Percentiles rank a stretch among this genome's conserved stretches.
Evolutionary conservation across 2,113 vertebrate species (phyloP).

Genomic region (Syngnathus scovelli): DNA sequence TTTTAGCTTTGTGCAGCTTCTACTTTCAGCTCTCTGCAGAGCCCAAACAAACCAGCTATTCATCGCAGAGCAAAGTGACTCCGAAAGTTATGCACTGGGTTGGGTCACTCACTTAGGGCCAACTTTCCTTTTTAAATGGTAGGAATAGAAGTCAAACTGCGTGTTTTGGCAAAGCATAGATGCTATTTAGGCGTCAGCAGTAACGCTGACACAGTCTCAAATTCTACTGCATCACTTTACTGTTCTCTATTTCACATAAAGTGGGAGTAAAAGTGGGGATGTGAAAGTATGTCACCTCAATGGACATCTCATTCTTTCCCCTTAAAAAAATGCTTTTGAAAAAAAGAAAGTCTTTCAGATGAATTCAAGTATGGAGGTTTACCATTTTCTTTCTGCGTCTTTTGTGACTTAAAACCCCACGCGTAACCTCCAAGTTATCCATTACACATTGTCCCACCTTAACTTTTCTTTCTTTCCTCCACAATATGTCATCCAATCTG

Average conservation of each 20-base stretch:
- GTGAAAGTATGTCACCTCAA: neutral
- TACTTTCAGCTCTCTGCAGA: slow-evolving; percentile 28
- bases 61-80: slow-evolving; percentile 43
- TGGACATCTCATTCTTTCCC: too few species aligned
- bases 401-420: neutral
- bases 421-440: neutral
- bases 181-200: neutral
- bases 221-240: neutral
- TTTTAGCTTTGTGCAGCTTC: slow-evolving; percentile 28
- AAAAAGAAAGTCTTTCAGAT: neutral
- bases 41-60: slow-evolving; percentile 47
- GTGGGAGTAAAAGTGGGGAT: neutral
- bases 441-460: neutral
- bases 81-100: slow-evolving; percentile 44
- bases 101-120: slow-evolving; percentile 45
- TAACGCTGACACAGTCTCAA: neutral
- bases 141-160: slow-evolving; percentile 25
- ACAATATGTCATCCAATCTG: neutral
- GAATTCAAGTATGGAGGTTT: neutral
- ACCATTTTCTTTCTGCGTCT: neutral
- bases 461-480: neutral
- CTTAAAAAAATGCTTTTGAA: too few species aligned
- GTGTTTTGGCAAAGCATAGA: slow-evolving; percentile 8
- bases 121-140: slow-evolving; percentile 31
- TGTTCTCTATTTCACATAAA: neutral